A percentile compares a stretch with the other conserved stretches of the same genome.
phyloP scores from a whole-genome alignment of 2,113 vertebrate species.

The Pollachius pollachius region DNA sequence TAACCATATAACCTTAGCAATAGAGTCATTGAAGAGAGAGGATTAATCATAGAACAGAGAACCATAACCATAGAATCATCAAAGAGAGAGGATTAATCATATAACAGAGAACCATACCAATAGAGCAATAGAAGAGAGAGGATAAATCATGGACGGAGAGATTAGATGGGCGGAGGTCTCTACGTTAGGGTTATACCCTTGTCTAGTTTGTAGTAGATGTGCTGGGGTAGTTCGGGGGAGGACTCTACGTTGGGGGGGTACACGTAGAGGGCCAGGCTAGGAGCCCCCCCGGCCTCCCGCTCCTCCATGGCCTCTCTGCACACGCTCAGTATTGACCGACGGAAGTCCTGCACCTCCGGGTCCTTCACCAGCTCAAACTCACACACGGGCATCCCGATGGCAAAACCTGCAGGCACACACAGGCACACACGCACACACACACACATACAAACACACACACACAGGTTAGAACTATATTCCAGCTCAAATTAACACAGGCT shows the following conservation, averaged over 20 bases:
- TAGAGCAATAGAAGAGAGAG: too few relatives aligned
- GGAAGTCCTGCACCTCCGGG: constrained; percentile 67
- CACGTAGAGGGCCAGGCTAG: constrained; percentile 77
- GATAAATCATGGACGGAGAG: too few relatives aligned
- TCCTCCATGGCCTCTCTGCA: constrained; percentile 80
- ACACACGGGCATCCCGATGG: constrained; percentile 79
- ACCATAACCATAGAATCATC: too few relatives aligned
- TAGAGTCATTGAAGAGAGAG: too few relatives aligned
- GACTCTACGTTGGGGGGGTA: constrained; percentile 80
- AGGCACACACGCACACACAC: neutral
- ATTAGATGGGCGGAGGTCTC: too few relatives aligned
- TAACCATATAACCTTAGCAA: too few relatives aligned
- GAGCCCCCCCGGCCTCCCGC: constrained; percentile 70
- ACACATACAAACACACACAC: neutral
- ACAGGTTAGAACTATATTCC: neutral
- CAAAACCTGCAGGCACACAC: constrained; percentile 57
- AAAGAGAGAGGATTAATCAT: too few relatives aligned
- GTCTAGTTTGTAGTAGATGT: constrained; percentile 77
- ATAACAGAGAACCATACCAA: too few relatives aligned
- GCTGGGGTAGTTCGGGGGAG: constrained; percentile 70
- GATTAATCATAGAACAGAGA: too few relatives aligned
- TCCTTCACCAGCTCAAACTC: constrained; percentile 73
- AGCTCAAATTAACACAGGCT: neutral
- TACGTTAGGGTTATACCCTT: constrained; percentile 58
- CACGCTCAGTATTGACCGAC: constrained; percentile 65